A percentile compares a stretch with the other conserved stretches of the same genome.
phyloP scores from a whole-genome alignment of 92 coral and sea anemone species.

The Anthopleura xanthogrammica region DNA sequence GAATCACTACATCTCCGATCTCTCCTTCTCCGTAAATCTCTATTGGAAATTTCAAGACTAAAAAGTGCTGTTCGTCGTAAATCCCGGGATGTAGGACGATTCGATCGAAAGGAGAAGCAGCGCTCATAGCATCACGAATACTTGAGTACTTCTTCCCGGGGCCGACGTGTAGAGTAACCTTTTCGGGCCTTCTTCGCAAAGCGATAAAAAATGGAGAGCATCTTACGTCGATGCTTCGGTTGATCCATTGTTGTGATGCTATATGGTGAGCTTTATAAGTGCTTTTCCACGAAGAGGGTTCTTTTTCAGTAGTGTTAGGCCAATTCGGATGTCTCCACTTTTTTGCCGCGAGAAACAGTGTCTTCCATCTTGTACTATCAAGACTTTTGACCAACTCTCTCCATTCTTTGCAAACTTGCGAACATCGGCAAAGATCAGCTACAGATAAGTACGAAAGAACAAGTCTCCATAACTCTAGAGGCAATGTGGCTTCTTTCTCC shows the following conservation, averaged over 20 bases:
- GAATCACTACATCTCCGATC: constrained; percentile 75
- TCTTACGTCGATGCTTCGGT: constrained; percentile 77
- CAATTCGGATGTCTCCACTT: constrained; percentile 98
- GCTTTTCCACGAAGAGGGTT: constrained; percentile 92
- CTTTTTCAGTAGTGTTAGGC: constrained; percentile 83
- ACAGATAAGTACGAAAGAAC: constrained; percentile 77
- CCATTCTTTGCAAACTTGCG: constrained; percentile 95
- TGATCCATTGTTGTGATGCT: constrained; percentile 91
- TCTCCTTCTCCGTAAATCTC: constrained; percentile 84
- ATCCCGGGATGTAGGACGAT: constrained; percentile 72
- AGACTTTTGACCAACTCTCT: constrained; percentile 91
- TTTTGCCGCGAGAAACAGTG: constrained; percentile 74
- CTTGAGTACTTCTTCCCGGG: constrained; percentile 62
- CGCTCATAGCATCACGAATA: constrained; percentile 77
- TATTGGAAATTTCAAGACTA: constrained; percentile 87
- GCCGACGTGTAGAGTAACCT: constrained; percentile 71
- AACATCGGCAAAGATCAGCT: constrained; percentile 84
- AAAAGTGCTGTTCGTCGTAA: constrained; percentile 82
- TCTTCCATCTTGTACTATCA: constrained; percentile 95
- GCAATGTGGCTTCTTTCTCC: constrained; percentile 77
- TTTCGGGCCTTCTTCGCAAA: constrained; percentile 66
- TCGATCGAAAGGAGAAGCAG: constrained; percentile 91
- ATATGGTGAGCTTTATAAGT: constrained; percentile 80
- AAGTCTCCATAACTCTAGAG: constrained; percentile 93
- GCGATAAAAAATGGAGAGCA: constrained; percentile 80